phyloP scores from a whole-genome alignment of 2,888 invertebrate species.

The Hirtodrosophila trivittata region DNA sequence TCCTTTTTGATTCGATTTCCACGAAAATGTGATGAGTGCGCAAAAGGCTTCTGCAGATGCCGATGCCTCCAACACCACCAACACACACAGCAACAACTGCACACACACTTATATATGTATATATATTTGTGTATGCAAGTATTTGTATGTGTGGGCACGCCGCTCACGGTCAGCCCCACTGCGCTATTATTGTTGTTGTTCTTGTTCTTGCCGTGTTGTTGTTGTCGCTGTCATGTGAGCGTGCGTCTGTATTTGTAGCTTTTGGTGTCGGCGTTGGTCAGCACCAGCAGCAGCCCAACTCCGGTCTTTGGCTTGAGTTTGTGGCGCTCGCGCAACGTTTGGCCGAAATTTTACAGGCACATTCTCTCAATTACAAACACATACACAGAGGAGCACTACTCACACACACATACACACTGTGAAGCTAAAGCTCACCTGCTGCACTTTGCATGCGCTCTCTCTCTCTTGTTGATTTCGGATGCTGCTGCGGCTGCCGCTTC shows the following conservation, averaged over 20 bases:
- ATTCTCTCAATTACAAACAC: conserved; percentile 42
- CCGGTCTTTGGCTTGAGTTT: conserved; percentile 54
- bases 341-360: conserved; percentile 54
- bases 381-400: conserved; percentile 18
- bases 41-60: conserved; percentile 77
- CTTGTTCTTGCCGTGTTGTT: conserved; percentile 25
- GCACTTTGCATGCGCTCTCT: conserved; percentile 67
- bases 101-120: conserved; percentile 23
- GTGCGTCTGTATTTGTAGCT: conserved; percentile 54
- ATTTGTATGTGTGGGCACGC: conserved; percentile 45
- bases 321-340: conserved; percentile 62
- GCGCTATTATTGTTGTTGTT: conserved; percentile 47
- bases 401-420: conserved; percentile 13
- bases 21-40: conserved; percentile 82
- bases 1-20: conserved; percentile 79
- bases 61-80: conserved; percentile 54
- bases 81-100: conserved; percentile 36
- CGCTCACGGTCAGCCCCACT: conserved; percentile 64
- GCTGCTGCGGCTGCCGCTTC: conserved; percentile 33
- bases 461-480: conserved; percentile 56
- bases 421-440: conserved; percentile 62
- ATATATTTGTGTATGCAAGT: conserved; percentile 27
- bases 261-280: conserved; percentile 59
- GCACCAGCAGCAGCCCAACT: conserved; percentile 50
- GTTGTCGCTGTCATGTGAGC: conserved; percentile 55